Percentiles rank a stretch among this genome's conserved stretches.
phyloP scores from a whole-genome alignment of 2,797 vertebrate species.

The Heteromormyrus szaboi region DNA sequence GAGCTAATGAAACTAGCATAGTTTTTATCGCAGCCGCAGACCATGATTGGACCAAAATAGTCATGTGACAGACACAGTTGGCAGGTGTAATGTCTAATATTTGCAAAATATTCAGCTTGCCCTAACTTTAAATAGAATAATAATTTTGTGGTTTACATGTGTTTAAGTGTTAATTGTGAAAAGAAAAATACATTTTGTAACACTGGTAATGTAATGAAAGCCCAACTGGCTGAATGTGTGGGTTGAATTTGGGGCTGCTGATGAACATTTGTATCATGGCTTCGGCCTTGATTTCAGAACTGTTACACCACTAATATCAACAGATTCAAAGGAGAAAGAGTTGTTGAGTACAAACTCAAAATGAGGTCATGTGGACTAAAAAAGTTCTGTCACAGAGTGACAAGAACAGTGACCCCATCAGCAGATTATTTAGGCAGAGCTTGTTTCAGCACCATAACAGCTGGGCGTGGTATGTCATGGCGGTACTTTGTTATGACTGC shows the following conservation, averaged over 20 bases:
- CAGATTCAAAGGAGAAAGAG: background rate
- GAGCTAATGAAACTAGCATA: background rate
- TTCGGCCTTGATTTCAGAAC: background rate
- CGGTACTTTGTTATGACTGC: background rate
- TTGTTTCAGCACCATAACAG: conserved; percentile 18
- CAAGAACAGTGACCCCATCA: background rate
- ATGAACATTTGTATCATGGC: background rate
- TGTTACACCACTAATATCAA: background rate
- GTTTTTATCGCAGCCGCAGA: background rate
- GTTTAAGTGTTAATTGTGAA: background rate
- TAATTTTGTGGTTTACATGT: background rate
- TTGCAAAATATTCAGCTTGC: background rate
- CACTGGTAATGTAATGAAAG: background rate
- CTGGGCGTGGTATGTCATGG: conserved; percentile 35
- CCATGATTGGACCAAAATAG: background rate
- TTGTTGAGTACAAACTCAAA: background rate
- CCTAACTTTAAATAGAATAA: background rate
- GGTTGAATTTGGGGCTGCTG: background rate
- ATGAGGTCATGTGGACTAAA: background rate
- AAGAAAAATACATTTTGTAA: background rate
- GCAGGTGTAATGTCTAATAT: background rate
- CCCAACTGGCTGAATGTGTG: background rate
- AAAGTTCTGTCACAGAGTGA: background rate
- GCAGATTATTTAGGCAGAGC: background rate
- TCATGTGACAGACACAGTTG: background rate